Percentiles rank a stretch among this genome's conserved stretches.
These are phyloP conservation scores for Craterocephalus amniculus DNA, from an alignment of 2,797 vertebrate species.

Conservation along the genomic window DNA sequence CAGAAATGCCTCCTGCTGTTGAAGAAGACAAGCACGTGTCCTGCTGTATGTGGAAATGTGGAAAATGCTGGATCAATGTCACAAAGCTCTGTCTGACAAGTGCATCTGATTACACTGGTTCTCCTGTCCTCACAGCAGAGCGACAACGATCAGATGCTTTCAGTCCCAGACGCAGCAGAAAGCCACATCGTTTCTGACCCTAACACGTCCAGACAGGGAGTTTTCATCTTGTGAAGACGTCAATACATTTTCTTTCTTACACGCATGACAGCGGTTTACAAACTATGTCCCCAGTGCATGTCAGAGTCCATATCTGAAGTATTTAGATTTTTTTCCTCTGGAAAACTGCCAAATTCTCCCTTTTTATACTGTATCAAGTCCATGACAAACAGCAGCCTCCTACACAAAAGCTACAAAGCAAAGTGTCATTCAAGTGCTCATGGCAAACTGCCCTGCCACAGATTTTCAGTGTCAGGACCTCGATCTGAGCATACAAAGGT, in stretches of 20 bases:
- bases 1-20: background rate
- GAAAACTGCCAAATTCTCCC: background rate
- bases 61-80: background rate
- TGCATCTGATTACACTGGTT: background rate
- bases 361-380: background rate
- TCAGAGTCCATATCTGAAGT: background rate
- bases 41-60: background rate
- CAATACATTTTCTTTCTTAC: background rate
- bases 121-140: background rate
- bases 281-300: background rate
- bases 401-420: constrained; percentile 29
- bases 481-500: constrained; percentile 29
- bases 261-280: background rate
- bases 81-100: background rate
- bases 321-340: background rate
- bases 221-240: background rate
- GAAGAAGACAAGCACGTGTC: background rate
- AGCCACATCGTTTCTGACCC: background rate
- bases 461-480: constrained; percentile 25
- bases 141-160: background rate
- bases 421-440: constrained; percentile 15
- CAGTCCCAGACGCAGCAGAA: background rate
- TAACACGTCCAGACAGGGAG: background rate
- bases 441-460: constrained; percentile 25
- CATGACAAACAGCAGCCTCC: background rate